Percentiles rank a stretch among this genome's conserved stretches.
These are phyloP conservation scores for Trissolcus basalis DNA, from an alignment of 1,140 invertebrate genomes.

Conservation along the genomic window DNA sequence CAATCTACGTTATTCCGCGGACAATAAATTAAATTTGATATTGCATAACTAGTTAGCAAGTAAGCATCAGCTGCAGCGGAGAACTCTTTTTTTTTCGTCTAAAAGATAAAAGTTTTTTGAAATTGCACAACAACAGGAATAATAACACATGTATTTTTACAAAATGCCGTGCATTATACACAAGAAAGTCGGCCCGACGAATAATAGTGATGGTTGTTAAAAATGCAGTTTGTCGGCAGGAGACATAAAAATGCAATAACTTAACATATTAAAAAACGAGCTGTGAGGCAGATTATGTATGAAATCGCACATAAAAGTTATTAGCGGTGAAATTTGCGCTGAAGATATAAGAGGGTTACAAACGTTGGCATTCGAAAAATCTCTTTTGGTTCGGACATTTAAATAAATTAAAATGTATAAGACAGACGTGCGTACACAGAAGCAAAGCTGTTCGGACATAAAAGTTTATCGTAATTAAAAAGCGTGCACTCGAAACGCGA, in stretches of 20 bases:
- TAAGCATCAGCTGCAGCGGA: too few species aligned
- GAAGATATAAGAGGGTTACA: slow-evolving; percentile 9
- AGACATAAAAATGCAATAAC: slow-evolving; percentile 8
- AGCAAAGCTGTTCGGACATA: not conserved
- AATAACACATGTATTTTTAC: too few species aligned
- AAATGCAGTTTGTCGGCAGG: slow-evolving; percentile 1
- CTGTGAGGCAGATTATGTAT: slow-evolving; percentile 13
- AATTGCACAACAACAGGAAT: too few species aligned
- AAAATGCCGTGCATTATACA: too few species aligned
- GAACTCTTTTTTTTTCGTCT: too few species aligned
- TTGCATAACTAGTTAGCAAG: too few species aligned
- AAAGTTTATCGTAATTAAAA: slow-evolving; percentile 32
- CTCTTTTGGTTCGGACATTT: slow-evolving; percentile 15
- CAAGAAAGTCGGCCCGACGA: too few species aligned
- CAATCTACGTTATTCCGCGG: too few species aligned
- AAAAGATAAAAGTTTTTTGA: too few species aligned
- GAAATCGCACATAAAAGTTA: slow-evolving; percentile 23
- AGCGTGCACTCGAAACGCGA: not conserved
- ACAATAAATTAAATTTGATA: too few species aligned
- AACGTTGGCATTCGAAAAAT: slow-evolving; percentile 12
- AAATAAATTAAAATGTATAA: slow-evolving; percentile 40
- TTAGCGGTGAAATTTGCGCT: slow-evolving; percentile 7
- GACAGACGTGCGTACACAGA: slow-evolving; percentile 3
- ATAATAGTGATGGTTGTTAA: not conserved
- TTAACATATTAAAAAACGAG: slow-evolving; percentile 12